These are phyloP conservation scores for Semicossyphus pulcher DNA, from an alignment of 2,113 vertebrate species.

Conservation along the genomic window DNA sequence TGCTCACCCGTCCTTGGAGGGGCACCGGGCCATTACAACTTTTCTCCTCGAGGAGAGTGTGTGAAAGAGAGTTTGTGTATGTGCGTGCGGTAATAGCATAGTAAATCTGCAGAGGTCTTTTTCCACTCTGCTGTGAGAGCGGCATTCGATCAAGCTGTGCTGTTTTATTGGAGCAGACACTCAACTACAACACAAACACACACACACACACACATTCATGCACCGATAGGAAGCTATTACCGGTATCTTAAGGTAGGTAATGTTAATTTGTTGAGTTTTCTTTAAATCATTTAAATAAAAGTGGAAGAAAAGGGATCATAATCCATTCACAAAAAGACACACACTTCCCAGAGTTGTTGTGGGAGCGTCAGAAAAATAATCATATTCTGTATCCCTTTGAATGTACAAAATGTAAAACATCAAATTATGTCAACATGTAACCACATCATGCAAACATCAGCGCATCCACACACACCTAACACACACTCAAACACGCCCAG, in stretches of 20 bases:
- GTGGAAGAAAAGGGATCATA: background rate
- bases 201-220: conserved; percentile 36
- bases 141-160: conserved; percentile 60
- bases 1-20: conserved; percentile 75
- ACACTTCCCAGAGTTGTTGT: background rate
- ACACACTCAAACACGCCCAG: conserved; percentile 22
- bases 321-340: background rate
- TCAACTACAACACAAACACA: conserved; percentile 42
- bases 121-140: conserved; percentile 68
- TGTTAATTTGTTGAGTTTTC: conserved; percentile 5
- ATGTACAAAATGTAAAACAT: conserved; percentile 18
- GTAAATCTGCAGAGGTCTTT: conserved; percentile 79
- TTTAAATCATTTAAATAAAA: background rate
- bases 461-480: conserved; percentile 25
- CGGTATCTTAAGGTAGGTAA: conserved; percentile 23
- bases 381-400: background rate
- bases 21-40: conserved; percentile 73
- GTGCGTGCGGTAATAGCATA: conserved; percentile 68
- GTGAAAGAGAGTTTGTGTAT: conserved; percentile 24
- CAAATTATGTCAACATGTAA: conserved; percentile 18
- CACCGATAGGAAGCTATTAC: conserved; percentile 25
- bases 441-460: conserved; percentile 24
- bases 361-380: conserved; percentile 4
- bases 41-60: conserved; percentile 36
- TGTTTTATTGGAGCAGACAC: conserved; percentile 67